Base-by-base conservation (phyloP, 2,888 invertebrate genomes). In the Eudasyphora cyanicolor region DNA sequence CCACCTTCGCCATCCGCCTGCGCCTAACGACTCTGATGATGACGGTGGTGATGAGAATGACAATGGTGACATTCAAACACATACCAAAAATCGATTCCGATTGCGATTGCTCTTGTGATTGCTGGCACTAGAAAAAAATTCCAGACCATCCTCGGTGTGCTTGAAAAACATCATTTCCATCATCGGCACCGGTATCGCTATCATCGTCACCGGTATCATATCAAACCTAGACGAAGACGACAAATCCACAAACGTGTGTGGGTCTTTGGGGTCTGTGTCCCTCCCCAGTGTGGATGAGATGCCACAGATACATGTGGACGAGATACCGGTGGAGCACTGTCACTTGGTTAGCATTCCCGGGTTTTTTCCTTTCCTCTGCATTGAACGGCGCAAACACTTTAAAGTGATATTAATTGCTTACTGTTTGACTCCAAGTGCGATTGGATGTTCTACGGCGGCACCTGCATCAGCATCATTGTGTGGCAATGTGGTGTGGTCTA, bases 401-500 rank as follows among this genome's bases (percentile, higher is more conserved):
- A 79, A 79, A 81, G 74, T 76, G 76, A 76, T 82, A 81, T 81
- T 84, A 84, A 84, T 82, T 82, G 84, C 81, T 73, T 79, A 76
- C 84, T 82, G 54, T 79, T 78, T 76, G 78, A 84, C 73, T 79
- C 62, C 51, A 70, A 67, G 77, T 74, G 67, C 42, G 29, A 69
- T 71, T 82, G 60, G 69, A 45, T 78, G 77, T 73, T 19, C 10
- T 54, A 24, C 35, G 70, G 38, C 75, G 54, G 71, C 51, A 38
- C 70, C 62, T 67, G 42, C 49, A 62, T 29, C 62, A 27, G 38
- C 57, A 51, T 24, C 75, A 35, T 73, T 35, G 38, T 76, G 74
- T 76, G 54, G 14, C 14, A 12, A 24, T 27, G 4, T 73, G 17
- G 32, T 51, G 49, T 49, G 49, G 49, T 49, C 49, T 49, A n/a